Base-by-base conservation (phyloP, 2,797 vertebrate species). In the Graptemys geographica region DNA sequence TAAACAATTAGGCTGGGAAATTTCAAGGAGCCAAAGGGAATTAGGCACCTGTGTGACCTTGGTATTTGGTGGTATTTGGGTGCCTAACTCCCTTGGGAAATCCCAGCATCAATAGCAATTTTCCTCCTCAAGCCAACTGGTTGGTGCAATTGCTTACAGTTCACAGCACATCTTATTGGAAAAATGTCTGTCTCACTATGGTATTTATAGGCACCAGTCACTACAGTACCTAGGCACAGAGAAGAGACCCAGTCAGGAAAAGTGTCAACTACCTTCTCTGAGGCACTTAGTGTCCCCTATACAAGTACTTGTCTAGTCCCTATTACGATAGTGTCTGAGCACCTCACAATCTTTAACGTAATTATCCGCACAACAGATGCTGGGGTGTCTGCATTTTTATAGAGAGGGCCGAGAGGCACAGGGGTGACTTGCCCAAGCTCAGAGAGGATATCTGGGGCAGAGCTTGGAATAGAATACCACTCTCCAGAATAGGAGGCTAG, bases 41-140 rank as follows among this genome's bases (percentile, higher is more conserved):
- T 80, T 37, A 69, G 33, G n/a, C 18, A 72, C 19, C 59, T 23
- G 90, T 62, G 84, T 83, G 52, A 1, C 1, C 11, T 65, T 28
- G 55, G 84, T 93, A 52, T n/a, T 51, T 84, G 74, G n/a, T 81
- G 37, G 90, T 57, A 92, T 74, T 83, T 82, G 31, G 23, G 3
- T 44, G 94, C 49, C 69, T 92, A 55, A 21, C 25, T 94, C 37
- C 47, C n/a, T 86, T 91, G 41, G 72, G 51, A 93, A 88, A 76
- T 74, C 28, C 81, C 12, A 1, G 3, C 88, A n/a, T 55, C 37
- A 72, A 41, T 81, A 93, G 51, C 47, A 86, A 28, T 79, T 93
- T 5, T 89, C 79, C 83, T 90, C 86, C 87, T 87, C 76, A 69
- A 51, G 56, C 59, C 59, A 79, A 11, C 16, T 15, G 28, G 51